Percentiles rank a stretch among this genome's conserved stretches.
These are phyloP conservation scores for Athalia circularis DNA, from an alignment of 2,888 invertebrate species.

Conservation along the genomic window DNA sequence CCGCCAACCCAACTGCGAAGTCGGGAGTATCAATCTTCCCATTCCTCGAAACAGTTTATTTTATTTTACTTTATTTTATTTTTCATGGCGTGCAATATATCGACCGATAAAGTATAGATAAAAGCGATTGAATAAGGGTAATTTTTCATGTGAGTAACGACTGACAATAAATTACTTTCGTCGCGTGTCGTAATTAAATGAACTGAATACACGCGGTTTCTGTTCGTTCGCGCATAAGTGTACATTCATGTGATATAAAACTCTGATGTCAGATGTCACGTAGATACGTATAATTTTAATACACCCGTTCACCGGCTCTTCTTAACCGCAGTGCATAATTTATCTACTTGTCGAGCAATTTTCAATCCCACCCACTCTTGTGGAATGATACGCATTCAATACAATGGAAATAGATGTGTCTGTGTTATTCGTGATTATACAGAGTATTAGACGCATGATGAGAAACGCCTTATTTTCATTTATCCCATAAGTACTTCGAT, in stretches of 20 bases:
- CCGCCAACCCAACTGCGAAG: no score
- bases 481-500: not conserved
- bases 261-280: slow-evolving; percentile 21
- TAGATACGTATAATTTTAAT: not conserved
- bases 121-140: not conserved
- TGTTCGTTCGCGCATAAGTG: not conserved
- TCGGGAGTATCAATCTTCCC: no score
- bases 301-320: not conserved
- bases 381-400: slow-evolving; percentile 30
- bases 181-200: not conserved
- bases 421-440: slow-evolving; percentile 16
- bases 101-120: not conserved
- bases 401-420: slow-evolving; percentile 17
- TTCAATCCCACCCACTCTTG: slow-evolving; percentile 23
- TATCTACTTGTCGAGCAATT: slow-evolving; percentile 31
- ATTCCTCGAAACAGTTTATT: no score
- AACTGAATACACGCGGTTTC: not conserved
- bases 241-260: not conserved
- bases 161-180: not conserved
- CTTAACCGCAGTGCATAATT: slow-evolving; percentile 24
- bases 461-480: not conserved
- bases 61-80: no score
- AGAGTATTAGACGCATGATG: no score
- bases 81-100: not conserved
- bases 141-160: not conserved